Conservation (phyloP, 2,797 vertebrate species). For the Agapornis canus region DNA sequence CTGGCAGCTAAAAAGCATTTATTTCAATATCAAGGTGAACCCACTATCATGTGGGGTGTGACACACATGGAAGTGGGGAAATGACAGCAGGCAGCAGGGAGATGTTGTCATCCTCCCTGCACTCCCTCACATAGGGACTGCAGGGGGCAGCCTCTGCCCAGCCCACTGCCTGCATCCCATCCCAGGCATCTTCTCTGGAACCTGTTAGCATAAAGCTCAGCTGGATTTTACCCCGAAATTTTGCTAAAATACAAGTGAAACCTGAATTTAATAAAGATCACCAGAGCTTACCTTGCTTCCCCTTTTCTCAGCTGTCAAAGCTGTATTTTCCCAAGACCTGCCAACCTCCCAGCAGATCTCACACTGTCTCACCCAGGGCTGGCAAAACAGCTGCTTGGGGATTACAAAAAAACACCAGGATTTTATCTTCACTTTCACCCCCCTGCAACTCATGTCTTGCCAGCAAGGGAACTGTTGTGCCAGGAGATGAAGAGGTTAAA, state of each 20-base stretch:
- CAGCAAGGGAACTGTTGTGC: neutral
- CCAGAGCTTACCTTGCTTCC: neutral
- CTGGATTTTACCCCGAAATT: neutral
- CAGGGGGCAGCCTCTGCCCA: neutral
- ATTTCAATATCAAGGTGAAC: accelerated
- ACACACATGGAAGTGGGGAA: no score
- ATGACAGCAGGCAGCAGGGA: neutral
- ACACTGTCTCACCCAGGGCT: accelerated
- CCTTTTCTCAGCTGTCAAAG: neutral
- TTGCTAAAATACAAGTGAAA: neutral
- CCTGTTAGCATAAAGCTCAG: neutral
- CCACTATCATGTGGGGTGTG: neutral
- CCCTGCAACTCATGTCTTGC: accelerated
- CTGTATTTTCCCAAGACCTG: neutral
- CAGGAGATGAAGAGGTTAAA: neutral
- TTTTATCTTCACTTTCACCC: neutral
- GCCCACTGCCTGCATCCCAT: neutral
- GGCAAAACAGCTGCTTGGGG: neutral
- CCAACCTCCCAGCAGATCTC: neutral
- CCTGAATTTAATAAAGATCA: neutral
- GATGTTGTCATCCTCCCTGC: neutral
- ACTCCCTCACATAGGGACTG: neutral
- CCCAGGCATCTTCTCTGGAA: neutral
- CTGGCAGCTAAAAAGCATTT: no score
- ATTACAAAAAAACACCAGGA: accelerated